Evolutionary conservation across 1,140 invertebrate genomes (phyloP), one percentile per base, ranked within the genome.

Genomic region (Streblospio benedicti): DNA sequence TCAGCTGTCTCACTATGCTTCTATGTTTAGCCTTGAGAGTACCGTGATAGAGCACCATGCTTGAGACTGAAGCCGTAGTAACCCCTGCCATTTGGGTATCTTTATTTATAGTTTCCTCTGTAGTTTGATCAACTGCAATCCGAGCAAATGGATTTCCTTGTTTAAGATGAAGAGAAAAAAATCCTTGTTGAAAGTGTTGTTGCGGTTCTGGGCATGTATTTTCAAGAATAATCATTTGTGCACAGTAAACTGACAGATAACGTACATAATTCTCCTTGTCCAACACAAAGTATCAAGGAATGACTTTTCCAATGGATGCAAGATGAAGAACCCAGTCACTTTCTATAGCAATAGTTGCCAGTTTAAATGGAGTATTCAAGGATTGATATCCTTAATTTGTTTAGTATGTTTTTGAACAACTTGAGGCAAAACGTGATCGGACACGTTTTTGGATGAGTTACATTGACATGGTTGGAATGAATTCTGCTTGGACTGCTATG

Each of bases 211-310:
- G 16, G 31, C 31, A 16, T 16, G 25, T 1, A 9, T 38, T 28
- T 51, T 16, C 23, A 51, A 51, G 1, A 28, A 27, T 14, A 6
- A 28, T 51, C 18, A 51, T 49, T 51, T 51, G 49, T 51, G 49
- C 49, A 51, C 31, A 51, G 49, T 51, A 51, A 28, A 16, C 49
- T 51, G 23, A 28, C 49, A 51, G 12, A 51, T 25, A 51, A n/a
- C 49, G 25, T 51, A 28, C 49, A 28, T 51, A 51, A 25, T 51
- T 51, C 49, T 9, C n/a, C 49, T 51, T 51, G 23, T 51, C 49
- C 25, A 27, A 51, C 6, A 28, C 49, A 51, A 51, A 51, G 49
- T 0, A 51, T 28, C 27, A 51, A 9, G 49, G 27, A 0, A 25
- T 51, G 23, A 51, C 28, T 9, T 20, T 25, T 20, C 18, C 31